phyloP scores from a whole-genome alignment of 1,140 invertebrate species.

The Drosophila paulistorum region DNA sequence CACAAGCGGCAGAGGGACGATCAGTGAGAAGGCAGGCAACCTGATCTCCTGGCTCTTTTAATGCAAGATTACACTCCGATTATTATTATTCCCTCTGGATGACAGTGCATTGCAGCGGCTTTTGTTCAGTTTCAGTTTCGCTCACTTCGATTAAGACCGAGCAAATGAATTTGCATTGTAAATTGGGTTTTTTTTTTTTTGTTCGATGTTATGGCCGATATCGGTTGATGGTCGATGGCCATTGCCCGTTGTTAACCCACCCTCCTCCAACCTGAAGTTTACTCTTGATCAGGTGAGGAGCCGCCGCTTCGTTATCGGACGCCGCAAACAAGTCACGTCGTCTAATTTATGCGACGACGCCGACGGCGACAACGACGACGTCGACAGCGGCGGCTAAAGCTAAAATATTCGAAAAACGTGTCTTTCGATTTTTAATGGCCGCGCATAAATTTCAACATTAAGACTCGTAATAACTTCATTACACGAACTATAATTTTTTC shows the following conservation, averaged over 20 bases:
- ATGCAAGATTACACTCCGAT: no score
- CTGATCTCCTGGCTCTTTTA: no score
- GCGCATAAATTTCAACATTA: slow-evolving; percentile 80
- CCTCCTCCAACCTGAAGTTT: background rate
- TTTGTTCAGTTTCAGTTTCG: slow-evolving; percentile 59
- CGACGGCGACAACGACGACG: slow-evolving; percentile 64
- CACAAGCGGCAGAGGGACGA: background rate
- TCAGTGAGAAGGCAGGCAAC: no score
- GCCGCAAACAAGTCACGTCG: slow-evolving; percentile 77
- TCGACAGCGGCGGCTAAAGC: slow-evolving; percentile 55
- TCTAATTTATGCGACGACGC: slow-evolving; percentile 76
- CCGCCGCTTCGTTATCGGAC: slow-evolving; percentile 63
- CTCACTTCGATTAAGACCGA: slow-evolving; percentile 61
- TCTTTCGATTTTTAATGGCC: slow-evolving; percentile 79
- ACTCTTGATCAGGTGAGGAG: slow-evolving; percentile 27
- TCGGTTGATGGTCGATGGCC: slow-evolving; percentile 33
- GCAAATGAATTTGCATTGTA: slow-evolving; percentile 71
- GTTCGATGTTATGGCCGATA: slow-evolving; percentile 39
- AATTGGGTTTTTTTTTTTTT: slow-evolving; percentile 51
- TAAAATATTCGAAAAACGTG: slow-evolving; percentile 80
- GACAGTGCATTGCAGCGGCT: background rate
- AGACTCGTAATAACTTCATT: slow-evolving; percentile 80
- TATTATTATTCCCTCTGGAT: no score
- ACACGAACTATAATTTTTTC: slow-evolving; percentile 75
- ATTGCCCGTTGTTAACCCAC: background rate